Percentiles rank a stretch among this genome's conserved stretches.
phyloP scores from a whole-genome alignment of 2,797 vertebrate genomes.

The Muscicapa striata region DNA sequence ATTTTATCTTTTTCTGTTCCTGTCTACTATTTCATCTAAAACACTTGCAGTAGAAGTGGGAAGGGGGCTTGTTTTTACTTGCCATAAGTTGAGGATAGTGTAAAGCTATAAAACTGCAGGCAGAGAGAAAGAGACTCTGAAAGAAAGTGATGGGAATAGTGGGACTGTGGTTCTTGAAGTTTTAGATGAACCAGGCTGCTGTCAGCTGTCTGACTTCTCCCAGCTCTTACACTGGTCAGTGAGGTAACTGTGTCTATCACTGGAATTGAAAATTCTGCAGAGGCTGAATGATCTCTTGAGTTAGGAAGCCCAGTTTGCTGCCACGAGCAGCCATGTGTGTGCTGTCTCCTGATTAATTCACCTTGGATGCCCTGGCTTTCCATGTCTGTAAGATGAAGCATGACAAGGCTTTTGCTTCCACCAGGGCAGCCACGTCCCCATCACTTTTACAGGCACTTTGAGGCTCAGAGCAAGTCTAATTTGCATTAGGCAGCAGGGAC shows the following conservation, averaged over 20 bases:
- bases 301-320: neutral
- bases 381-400: accelerated
- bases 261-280: neutral
- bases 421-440: neutral
- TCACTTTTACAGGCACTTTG: neutral
- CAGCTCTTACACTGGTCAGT: neutral
- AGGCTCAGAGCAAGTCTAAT: neutral
- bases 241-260: neutral
- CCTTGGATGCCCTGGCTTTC: neutral
- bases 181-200: neutral
- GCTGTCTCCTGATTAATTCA: neutral
- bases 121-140: neutral
- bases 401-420: neutral
- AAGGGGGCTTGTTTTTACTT: neutral
- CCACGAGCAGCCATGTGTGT: neutral
- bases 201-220: neutral
- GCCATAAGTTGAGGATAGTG: neutral
- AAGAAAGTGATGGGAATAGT: neutral
- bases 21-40: neutral
- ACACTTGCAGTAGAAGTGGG: neutral
- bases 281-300: neutral
- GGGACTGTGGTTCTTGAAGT: neutral
- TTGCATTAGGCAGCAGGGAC: neutral
- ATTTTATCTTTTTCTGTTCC: neutral
- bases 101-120: neutral